Evolutionary conservation across 2,888 invertebrate species (phyloP).

Genomic region (Limnephilus auricula): DNA sequence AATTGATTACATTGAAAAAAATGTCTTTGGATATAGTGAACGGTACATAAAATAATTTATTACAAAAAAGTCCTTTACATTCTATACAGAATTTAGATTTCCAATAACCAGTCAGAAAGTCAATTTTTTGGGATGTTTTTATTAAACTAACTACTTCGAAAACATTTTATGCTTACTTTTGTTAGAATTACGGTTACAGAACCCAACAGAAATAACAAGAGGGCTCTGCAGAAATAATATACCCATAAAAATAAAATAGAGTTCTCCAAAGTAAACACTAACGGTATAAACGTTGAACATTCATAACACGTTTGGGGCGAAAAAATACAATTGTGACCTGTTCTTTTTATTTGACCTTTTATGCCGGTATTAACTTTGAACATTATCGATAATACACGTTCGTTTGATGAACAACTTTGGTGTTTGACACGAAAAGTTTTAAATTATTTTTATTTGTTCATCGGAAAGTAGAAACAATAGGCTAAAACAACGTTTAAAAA

Average conservation of each 20-base stretch:
- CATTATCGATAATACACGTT: background rate
- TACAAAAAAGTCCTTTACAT: background rate
- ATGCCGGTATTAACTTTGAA: background rate
- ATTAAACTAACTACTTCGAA: background rate
- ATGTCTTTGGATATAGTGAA: too few relatives aligned
- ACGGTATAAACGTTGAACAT: background rate
- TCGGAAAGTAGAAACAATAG: too few relatives aligned
- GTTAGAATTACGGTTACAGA: background rate
- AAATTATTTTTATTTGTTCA: background rate
- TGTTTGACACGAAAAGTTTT: background rate
- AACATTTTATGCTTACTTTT: background rate
- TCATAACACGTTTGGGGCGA: background rate
- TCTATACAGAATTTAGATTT: background rate
- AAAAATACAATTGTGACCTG: background rate
- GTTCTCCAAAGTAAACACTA: background rate
- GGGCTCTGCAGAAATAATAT: background rate
- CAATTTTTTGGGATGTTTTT: background rate
- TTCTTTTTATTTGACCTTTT: slow-evolving; percentile 2
- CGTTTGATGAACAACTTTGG: background rate
- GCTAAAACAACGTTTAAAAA: background rate
- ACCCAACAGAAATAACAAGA: background rate
- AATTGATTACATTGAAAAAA: too few relatives aligned
- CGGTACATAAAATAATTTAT: background rate
- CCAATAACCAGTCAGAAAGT: background rate
- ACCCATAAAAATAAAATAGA: background rate